Conservation (phyloP, 2,888 invertebrate genomes). For the Caenorhabditis parvicauda region DNA sequence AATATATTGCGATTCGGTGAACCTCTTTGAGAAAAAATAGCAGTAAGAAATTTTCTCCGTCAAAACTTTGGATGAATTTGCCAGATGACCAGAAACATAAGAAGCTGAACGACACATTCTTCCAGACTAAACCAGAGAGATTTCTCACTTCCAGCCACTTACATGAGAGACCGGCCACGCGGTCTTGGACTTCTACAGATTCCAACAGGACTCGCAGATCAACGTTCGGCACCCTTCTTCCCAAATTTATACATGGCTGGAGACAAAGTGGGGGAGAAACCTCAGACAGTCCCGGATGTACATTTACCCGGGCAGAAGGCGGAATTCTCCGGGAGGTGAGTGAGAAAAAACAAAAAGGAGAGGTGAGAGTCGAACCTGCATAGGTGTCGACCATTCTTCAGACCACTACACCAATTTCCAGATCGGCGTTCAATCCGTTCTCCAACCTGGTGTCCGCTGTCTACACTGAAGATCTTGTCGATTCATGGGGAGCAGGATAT, state of each 20-base stretch:
- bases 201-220: slow-evolving; percentile 55
- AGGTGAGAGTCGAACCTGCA: too few species aligned
- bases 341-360: background rate
- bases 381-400: too few species aligned
- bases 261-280: slow-evolving; percentile 48
- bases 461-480: slow-evolving; percentile 54
- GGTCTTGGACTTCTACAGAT: slow-evolving; percentile 49
- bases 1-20: too few species aligned
- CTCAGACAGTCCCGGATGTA: slow-evolving; percentile 48
- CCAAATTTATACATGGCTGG: slow-evolving; percentile 53
- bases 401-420: slow-evolving; percentile 3
- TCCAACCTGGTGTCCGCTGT: slow-evolving; percentile 50
- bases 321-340: slow-evolving; percentile 45
- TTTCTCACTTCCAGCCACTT: slow-evolving; percentile 45
- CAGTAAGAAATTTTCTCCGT: too few species aligned
- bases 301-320: slow-evolving; percentile 47
- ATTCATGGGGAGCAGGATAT: slow-evolving; percentile 53
- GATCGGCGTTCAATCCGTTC: slow-evolving; percentile 56
- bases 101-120: too few species aligned
- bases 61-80: too few species aligned
- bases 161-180: slow-evolving; percentile 47
- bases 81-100: too few species aligned
- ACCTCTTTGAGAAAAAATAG: too few species aligned
- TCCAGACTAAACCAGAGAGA: too few species aligned
- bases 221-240: slow-evolving; percentile 52